Percentiles rank a stretch among this genome's conserved stretches.
phyloP scores from a whole-genome alignment of 2,113 vertebrate species.

The Sminthopsis crassicaudata region DNA sequence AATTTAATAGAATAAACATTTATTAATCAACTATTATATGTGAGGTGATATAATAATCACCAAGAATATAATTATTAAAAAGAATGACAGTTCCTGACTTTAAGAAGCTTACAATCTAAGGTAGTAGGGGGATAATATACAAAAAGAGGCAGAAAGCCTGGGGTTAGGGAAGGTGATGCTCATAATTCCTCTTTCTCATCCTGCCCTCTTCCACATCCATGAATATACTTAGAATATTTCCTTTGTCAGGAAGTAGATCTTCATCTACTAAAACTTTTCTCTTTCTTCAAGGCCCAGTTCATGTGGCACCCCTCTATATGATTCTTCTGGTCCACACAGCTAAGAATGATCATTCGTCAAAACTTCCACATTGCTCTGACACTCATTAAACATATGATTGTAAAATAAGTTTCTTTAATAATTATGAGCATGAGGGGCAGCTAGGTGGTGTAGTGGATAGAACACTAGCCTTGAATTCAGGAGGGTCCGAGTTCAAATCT shows the following conservation, averaged over 20 bases:
- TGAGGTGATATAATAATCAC: not conserved
- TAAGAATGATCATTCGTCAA: not conserved
- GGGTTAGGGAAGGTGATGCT: not conserved
- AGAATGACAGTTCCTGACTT: not conserved
- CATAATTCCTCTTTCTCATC: not conserved
- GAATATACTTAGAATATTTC: not conserved
- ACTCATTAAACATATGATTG: not conserved
- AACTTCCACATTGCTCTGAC: not conserved
- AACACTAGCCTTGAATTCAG: no score
- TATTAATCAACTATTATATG: not conserved
- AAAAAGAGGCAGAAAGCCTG: no score
- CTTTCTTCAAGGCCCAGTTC: not conserved
- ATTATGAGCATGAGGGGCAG: no score
- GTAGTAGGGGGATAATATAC: no score
- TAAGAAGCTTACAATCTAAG: not conserved
- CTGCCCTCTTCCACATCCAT: not conserved
- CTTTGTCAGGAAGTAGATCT: not conserved
- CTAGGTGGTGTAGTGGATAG: no score
- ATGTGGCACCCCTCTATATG: not conserved
- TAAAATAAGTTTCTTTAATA: no score
- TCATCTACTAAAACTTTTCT: not conserved
- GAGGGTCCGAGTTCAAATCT: no score
- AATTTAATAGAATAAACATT: not conserved
- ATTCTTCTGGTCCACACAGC: not conserved
- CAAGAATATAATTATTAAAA: not conserved